A percentile compares a stretch with the other conserved stretches of the same genome.
Evolutionary conservation across 2,113 vertebrate species (phyloP).

Genomic region (Clupea harengus): DNA sequence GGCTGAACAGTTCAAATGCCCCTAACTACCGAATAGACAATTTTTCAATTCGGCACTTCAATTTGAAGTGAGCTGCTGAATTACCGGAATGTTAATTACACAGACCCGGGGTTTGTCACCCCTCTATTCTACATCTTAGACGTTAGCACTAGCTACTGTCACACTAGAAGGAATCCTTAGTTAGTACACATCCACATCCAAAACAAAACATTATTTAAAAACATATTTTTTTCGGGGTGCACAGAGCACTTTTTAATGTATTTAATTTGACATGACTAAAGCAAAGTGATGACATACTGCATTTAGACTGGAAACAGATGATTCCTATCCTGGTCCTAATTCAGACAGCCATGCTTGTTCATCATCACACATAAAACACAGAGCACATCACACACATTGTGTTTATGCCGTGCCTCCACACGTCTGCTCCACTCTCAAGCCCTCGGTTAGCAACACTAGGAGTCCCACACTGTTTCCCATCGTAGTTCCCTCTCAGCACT

Average conservation of each 20-base stretch:
- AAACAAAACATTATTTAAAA: too few relatives aligned
- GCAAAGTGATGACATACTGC: neutral
- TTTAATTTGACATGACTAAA: neutral
- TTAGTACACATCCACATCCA: neutral
- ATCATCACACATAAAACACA: neutral
- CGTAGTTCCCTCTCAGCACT: constrained; percentile 43
- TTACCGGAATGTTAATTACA: neutral
- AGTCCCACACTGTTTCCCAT: neutral
- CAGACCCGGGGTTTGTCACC: neutral
- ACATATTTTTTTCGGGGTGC: too few relatives aligned
- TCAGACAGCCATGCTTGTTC: too few relatives aligned
- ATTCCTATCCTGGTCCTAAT: neutral
- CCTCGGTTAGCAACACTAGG: neutral
- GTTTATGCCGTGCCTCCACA: neutral
- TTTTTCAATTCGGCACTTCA: neutral
- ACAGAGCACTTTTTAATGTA: neutral
- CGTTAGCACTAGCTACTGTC: neutral
- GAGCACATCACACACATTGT: neutral
- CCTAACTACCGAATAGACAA: neutral
- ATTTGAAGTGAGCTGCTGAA: neutral
- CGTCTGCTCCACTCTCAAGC: neutral
- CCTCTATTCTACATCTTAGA: neutral
- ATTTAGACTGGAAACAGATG: neutral
- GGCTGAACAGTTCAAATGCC: neutral
- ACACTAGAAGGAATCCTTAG: neutral